These are phyloP conservation scores for Alexandromys oeconomus DNA, from an alignment of 2,797 vertebrate genomes.

Conservation along the genomic window DNA sequence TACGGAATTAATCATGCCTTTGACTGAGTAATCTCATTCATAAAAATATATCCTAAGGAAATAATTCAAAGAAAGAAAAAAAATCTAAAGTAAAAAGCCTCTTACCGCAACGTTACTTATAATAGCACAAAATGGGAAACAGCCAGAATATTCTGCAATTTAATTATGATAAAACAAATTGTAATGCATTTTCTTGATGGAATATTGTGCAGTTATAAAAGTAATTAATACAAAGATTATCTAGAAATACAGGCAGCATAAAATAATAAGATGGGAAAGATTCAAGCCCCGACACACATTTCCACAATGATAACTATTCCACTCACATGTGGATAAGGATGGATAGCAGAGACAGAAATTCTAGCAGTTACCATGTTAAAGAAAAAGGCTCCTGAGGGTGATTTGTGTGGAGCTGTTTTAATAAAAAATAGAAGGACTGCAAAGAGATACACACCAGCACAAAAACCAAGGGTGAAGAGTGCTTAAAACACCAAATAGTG, in stretches of 20 bases:
- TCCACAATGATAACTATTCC: conserved; percentile 43
- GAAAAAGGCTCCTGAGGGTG: conserved; percentile 39
- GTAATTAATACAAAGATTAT: conserved; percentile 71
- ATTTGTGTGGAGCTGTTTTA: conserved; percentile 2
- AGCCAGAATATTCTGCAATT: conserved; percentile 69
- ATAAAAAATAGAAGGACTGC: conserved; percentile 5
- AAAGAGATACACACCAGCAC: neutral
- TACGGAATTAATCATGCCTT: conserved; percentile 76
- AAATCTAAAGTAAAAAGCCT: conserved; percentile 53
- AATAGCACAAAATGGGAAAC: conserved; percentile 69
- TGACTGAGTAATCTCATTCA: conserved; percentile 75
- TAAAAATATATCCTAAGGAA: conserved; percentile 80
- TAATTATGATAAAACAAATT: conserved; percentile 80
- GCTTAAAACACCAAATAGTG: neutral
- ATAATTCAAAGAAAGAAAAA: conserved; percentile 74
- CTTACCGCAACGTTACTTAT: conserved; percentile 59
- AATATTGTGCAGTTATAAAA: conserved; percentile 62
- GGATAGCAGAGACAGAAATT: conserved; percentile 33
- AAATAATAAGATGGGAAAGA: conserved; percentile 51
- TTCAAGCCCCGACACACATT: conserved; percentile 33
- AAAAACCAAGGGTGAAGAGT: neutral
- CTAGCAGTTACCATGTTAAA: neutral
- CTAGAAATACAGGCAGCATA: conserved; percentile 56
- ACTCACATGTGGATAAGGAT: conserved; percentile 29
- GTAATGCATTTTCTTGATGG: conserved; percentile 73